A percentile compares a stretch with the other conserved stretches of the same genome.
Conservation (phyloP, 2,797 vertebrate species). For the Cossypha caffra region DNA sequence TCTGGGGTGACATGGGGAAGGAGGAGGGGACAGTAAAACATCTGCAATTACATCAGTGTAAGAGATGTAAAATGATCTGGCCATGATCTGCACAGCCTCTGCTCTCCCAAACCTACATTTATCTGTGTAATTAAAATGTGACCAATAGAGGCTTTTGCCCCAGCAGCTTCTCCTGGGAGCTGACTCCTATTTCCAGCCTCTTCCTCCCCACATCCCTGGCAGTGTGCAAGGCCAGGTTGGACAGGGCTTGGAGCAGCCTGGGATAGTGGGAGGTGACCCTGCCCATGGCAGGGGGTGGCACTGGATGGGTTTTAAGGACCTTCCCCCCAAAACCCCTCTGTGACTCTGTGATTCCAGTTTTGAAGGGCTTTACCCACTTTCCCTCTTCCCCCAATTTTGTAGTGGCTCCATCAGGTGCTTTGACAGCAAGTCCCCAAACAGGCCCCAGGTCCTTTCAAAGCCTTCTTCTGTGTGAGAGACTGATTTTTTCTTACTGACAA, state of each 20-base stretch:
- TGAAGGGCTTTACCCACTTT: neutral
- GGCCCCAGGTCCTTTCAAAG: neutral
- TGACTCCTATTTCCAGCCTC: neutral
- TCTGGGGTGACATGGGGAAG: neutral
- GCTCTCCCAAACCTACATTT: neutral
- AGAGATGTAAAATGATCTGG: fast-evolving
- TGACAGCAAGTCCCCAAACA: neutral
- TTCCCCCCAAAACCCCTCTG: neutral
- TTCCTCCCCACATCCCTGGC: neutral
- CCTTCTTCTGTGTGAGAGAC: neutral
- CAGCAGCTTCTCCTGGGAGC: neutral
- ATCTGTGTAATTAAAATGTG: neutral
- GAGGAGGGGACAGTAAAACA: neutral
- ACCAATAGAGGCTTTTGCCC: neutral
- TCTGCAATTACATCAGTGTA: neutral
- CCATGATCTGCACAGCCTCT: fast-evolving
- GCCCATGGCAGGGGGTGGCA: fast-evolving
- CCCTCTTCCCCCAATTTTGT: neutral
- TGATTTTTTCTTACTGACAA: neutral
- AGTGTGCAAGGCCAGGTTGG: neutral
- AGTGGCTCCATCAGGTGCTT: neutral
- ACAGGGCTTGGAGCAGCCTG: fast-evolving
- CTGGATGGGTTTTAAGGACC: neutral
- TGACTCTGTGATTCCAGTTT: neutral
- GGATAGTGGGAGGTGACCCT: neutral